Evolutionary conservation across 2,113 vertebrate species (phyloP).

Genomic region (Vombatus ursinus): DNA sequence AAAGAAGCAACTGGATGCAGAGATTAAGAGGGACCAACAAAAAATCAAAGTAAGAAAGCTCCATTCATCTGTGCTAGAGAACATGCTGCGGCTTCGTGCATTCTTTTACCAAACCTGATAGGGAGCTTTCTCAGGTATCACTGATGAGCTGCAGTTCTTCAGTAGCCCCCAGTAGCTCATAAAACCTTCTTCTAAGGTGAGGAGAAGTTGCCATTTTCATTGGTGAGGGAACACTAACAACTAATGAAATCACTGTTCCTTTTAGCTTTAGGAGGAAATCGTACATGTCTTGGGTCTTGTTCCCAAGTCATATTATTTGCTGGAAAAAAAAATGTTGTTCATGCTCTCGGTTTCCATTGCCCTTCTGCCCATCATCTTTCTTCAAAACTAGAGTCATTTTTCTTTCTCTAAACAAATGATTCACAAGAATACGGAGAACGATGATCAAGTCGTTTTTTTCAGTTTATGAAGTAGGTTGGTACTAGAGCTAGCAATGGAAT

Average conservation of each 20-base stretch:
- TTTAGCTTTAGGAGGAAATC: not conserved
- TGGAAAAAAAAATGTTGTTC: not conserved
- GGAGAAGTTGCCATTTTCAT: not conserved
- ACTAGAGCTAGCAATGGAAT: not conserved
- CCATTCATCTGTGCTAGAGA: not conserved
- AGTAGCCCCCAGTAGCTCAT: too few relatives aligned
- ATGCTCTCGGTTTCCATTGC: not conserved
- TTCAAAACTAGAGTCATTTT: not conserved
- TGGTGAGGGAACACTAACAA: not conserved
- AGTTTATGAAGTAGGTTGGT: not conserved
- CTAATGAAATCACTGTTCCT: not conserved
- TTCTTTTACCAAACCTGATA: slow-evolving; percentile 65
- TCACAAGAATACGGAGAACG: not conserved
- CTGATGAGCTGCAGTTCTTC: not conserved
- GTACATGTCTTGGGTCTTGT: not conserved
- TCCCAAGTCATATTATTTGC: not conserved
- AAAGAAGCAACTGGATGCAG: slow-evolving; percentile 82
- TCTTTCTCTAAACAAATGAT: not conserved
- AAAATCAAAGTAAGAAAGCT: slow-evolving; percentile 83
- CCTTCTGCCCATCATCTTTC: not conserved
- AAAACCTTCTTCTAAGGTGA: too few relatives aligned
- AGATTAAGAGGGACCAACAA: slow-evolving; percentile 84
- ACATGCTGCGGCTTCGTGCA: slow-evolving; percentile 48
- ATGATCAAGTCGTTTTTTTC: not conserved
- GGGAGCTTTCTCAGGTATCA: not conserved